Evolutionary conservation across 2,113 vertebrate species (phyloP).

Genomic region (Himantopus leucocephalus): DNA sequence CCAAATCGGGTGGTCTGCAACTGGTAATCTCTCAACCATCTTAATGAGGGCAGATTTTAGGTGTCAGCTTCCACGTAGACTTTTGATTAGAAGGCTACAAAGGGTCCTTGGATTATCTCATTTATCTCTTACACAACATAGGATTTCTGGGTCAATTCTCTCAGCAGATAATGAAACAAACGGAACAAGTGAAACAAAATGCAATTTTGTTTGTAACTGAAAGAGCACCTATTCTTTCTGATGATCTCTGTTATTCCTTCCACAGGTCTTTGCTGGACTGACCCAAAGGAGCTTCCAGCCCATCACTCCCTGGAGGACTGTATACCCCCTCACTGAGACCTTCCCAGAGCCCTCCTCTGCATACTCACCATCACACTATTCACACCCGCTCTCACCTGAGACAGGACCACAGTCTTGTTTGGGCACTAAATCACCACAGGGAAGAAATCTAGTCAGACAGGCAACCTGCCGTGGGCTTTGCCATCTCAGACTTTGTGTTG

Average conservation of each 20-base stretch:
- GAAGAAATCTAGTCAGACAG: neutral
- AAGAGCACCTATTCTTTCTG: neutral
- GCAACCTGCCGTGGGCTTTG: accelerated
- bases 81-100: constrained; percentile 38
- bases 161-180: neutral
- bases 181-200: neutral
- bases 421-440: neutral
- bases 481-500: neutral
- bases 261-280: neutral
- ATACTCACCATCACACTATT: neutral
- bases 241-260: neutral
- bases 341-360: neutral
- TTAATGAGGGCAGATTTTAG: constrained; percentile 42
- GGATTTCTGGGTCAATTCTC: constrained; percentile 23
- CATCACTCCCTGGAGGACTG: neutral
- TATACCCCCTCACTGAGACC: neutral
- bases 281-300: neutral
- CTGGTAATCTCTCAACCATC: neutral
- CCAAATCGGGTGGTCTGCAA: neutral
- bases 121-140: constrained; percentile 25
- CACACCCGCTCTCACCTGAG: neutral
- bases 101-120: neutral
- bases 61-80: constrained; percentile 14
- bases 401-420: neutral
- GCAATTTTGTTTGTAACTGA: neutral